Base-by-base conservation (phyloP, 2,113 vertebrate species). In the Clarias batrachus region DNA sequence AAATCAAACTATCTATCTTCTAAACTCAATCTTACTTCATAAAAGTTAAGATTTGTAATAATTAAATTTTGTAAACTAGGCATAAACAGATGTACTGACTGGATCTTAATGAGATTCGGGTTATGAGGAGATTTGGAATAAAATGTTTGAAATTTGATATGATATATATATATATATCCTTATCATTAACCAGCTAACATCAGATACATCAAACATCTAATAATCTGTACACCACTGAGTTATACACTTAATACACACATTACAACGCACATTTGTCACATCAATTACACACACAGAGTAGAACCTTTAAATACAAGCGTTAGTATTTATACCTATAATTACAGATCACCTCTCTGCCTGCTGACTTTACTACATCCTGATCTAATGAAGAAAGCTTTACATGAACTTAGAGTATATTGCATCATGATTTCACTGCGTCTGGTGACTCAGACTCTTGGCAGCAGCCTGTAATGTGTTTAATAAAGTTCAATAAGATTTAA, bases 361-460 rank as follows among this genome's bases (percentile, higher is more conserved):
- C 17, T 21, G 2, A 1, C 14, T 56, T 83, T 70, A 68, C 37
- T 48, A 83, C 33, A 83, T 56, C 1, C 63, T 33, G 41, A 79
- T 83, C 63, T 83, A 83, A 79, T 37, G 74, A 85, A 54, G 60
- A 16, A 4, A 56, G 60, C 23, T 27, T 65, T 30, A 63, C 37
- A 85, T 11, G 17, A 52, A 66, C 37, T 33, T 41, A 37, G n/a
- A 27, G 7, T 27, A 84, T 56, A 65, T 30, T 52, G 14, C 16
- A 54, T 77, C 23, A 78, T 76, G 30, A 85, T 78, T 74, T 83
- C 62, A 54, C 62, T 33, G 19, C 12, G 56, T 74, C 59, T 21
- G 33, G 1, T 23, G 6, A 56, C 37, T 23, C 30, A 62, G 23
- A 48, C 3, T 63, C 56, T 77, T 54, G 37, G 10, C 74, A 85